Evolutionary conservation across 1,140 invertebrate genomes (phyloP), one percentile per base, ranked within the genome.

Genomic region (Apis florea): DNA sequence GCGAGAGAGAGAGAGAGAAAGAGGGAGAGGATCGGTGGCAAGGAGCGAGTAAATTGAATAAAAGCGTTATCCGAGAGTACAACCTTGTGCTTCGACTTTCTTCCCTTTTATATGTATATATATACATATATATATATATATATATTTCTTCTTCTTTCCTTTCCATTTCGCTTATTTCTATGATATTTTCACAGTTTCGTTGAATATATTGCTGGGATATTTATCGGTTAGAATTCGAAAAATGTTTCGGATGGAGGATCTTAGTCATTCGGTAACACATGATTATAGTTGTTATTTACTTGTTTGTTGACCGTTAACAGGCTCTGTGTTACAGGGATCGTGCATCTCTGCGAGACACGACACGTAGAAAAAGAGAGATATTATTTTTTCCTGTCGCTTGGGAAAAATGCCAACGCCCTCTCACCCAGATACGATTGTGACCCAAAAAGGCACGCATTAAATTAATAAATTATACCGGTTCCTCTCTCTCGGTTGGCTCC

Each of bases 401-500:
- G 92, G 91, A 92, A 89, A 54, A 81, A 82, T 90, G 91, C 92
- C 92, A 93, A 79, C 86, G 73, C 76, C 75, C 87, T 86, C 83
- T 90, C 85, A 82, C 72, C 83, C 79, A 81, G 85, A 91, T 92
- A 91, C 90, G 85, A 90, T 90, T 89, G 84, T 92, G 92, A 93
- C 91, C 91, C 90, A 91, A 93, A 93, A 93, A 93, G 88, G 84
- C 89, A 91, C 87, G 89, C 89, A 90, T 86, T 91, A 92, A 93
- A 93, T 93, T 93, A 93, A 93, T 93, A 92, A 92, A 92, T 93
- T 92, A 92, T 88, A 86, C 82, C 85, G 89, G 83, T 19, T 64
- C 67, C 90, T 90, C 89, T 89, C 85, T 12, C 51, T 15, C 61
- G 82, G 77, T 91, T 93, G 92, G 91, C 92, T 89, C 84, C 21